phyloP scores from a whole-genome alignment of 2,113 vertebrate genomes.

The Amazona guildingii region DNA sequence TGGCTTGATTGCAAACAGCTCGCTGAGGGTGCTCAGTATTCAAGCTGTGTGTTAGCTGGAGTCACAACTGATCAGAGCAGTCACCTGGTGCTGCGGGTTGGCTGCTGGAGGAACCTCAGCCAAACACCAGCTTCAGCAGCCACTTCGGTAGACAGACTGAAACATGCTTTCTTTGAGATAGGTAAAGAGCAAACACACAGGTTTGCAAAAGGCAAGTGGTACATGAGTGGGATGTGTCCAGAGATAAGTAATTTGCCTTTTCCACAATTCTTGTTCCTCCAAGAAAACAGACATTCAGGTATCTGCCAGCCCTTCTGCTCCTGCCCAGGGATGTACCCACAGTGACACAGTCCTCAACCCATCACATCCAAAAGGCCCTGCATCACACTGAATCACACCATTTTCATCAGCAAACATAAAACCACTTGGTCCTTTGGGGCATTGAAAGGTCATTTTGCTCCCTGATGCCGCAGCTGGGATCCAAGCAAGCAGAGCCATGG shows the following conservation, averaged over 20 bases:
- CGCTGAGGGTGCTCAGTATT: neutral
- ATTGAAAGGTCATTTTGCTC: neutral
- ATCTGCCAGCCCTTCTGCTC: neutral
- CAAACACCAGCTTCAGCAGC: neutral
- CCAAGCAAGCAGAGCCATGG: neutral
- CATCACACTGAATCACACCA: fast-evolving
- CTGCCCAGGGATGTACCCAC: neutral
- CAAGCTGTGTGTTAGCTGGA: slow-evolving; percentile 25
- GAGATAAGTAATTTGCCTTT: slow-evolving; percentile 7
- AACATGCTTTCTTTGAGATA: neutral
- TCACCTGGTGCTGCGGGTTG: neutral
- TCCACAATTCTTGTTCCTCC: neutral
- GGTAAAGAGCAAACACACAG: neutral
- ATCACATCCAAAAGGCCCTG: neutral
- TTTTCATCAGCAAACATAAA: neutral
- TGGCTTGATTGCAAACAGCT: slow-evolving; percentile 45
- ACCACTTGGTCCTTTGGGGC: neutral
- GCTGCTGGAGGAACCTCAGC: neutral
- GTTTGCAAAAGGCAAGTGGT: neutral
- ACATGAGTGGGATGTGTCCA: neutral
- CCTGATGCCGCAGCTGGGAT: neutral
- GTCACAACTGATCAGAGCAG: neutral
- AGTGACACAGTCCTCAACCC: neutral
- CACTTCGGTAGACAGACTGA: fast-evolving
- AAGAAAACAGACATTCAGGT: neutral